Conservation (phyloP, 2,797 vertebrate species). For the Betta splendens region DNA sequence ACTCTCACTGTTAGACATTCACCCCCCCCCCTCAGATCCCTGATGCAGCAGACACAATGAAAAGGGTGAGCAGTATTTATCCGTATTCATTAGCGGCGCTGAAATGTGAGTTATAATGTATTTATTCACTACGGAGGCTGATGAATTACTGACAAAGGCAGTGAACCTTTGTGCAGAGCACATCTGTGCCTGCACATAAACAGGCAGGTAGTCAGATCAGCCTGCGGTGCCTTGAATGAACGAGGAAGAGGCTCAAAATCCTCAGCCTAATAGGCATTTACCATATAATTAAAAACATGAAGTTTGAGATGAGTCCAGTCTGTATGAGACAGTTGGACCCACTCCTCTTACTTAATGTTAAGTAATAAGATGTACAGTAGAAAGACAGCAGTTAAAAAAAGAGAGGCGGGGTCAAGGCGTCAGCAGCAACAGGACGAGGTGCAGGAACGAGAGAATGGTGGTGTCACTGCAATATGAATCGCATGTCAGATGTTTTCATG, state of each 20-base stretch:
- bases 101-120: constrained; percentile 21
- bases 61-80: constrained; percentile 24
- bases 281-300: constrained; percentile 1
- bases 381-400: constrained; percentile 11
- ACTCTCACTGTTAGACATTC: constrained; percentile 1
- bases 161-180: constrained; percentile 1
- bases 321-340: constrained; percentile 26
- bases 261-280: constrained; percentile 23
- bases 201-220: constrained; percentile 25
- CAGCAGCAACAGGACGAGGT: constrained; percentile 3
- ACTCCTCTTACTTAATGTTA: too few species aligned
- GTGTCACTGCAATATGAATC: constrained; percentile 40
- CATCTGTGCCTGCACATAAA: constrained; percentile 2
- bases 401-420: neutral
- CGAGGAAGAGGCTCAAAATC: too few species aligned
- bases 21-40: constrained; percentile 2
- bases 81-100: constrained; percentile 39
- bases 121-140: constrained; percentile 22
- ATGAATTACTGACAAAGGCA: constrained; percentile 2
- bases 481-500: constrained; percentile 59
- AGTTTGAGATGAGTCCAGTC: constrained; percentile 19
- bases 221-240: too few species aligned
- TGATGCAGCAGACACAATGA: constrained; percentile 11
- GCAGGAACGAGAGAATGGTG: constrained; percentile 23
- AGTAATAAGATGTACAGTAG: too few species aligned